Evolutionary conservation across 2,113 vertebrate genomes (phyloP), one percentile per base, ranked within the genome.

Genomic region (Corvus moneduloides): DNA sequence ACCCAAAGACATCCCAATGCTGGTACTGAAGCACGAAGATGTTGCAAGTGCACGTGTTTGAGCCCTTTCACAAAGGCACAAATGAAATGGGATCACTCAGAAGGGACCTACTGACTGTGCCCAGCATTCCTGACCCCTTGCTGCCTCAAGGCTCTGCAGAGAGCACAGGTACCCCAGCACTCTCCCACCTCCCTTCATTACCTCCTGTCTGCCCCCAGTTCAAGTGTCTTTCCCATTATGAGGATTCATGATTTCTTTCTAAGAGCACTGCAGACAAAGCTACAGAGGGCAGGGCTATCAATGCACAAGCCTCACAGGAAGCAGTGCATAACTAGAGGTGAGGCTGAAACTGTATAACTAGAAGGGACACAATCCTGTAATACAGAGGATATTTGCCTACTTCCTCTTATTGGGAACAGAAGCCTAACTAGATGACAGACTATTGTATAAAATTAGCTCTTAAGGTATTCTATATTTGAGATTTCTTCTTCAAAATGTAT

Each of bases 121-220:
- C 19, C 26, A 56, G 13, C 33, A 27, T 5, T 35, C 63, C 15
- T 0, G 1, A 14, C 19, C n/a, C 18, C 41, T 32, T 2, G 2
- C 14, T 68, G 8, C 22, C 48, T 44, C 0, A 0, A 14, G 41
- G 41, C 33, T 78, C 49, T 52, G 17, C 43, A 37, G 51, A 11
- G 3, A 62, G 37, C 52, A 55, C 33, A 43, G 51, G 49, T 35
- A 20, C 39, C 24, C 35, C 28, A 32, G 67, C 15, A 13, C 14
- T n/a, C 8, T 1, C 13, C 22, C 23, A 6, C 7, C 71, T 33
- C 54, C 48, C 43, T 35, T 37, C 69, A 24, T 24, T 27, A 43
- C 21, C 43, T 44, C 32, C 30, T 55, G 30, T 4, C 32, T 48
- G 24, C 3, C 59, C 22, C 32, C 59, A 43, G 9, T 3, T 37